A percentile compares a stretch with the other conserved stretches of the same genome.
These are phyloP conservation scores for Helostoma temminkii DNA, from an alignment of 2,797 vertebrate genomes.

Conservation along the genomic window DNA sequence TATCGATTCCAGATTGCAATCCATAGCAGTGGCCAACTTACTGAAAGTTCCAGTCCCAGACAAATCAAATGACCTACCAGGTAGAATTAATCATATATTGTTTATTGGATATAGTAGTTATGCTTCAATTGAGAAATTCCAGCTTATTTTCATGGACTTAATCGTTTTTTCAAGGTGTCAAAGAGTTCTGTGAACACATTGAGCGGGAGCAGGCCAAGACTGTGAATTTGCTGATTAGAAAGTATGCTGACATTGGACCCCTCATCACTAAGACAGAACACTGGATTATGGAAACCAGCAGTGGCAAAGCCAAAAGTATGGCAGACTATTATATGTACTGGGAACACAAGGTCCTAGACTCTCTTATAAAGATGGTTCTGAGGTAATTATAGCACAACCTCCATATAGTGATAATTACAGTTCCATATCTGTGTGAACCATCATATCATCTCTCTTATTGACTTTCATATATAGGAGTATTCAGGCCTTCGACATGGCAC, in stretches of 20 bases:
- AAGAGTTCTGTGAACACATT: conserved; percentile 90
- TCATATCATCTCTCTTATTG: conserved; percentile 15
- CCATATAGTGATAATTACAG: background rate
- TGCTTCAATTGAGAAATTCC: background rate
- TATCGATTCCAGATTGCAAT: conserved; percentile 84
- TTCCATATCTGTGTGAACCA: background rate
- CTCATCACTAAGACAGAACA: conserved; percentile 91
- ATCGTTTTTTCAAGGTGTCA: conserved; percentile 82
- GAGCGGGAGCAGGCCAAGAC: conserved; percentile 86
- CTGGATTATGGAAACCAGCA: conserved; percentile 87
- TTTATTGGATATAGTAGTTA: conserved; percentile 1
- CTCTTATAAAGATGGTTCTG: conserved; percentile 88
- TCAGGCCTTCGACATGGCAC: conserved; percentile 84
- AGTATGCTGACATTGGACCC: conserved; percentile 88
- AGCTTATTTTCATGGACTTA: too few species aligned
- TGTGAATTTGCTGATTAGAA: conserved; percentile 82
- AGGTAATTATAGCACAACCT: conserved; percentile 82
- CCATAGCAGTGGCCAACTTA: conserved; percentile 88
- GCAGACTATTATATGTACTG: conserved; percentile 89
- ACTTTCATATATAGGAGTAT: conserved; percentile 85
- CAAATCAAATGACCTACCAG: conserved; percentile 81
- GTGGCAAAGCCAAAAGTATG: conserved; percentile 87
- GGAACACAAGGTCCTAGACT: conserved; percentile 89
- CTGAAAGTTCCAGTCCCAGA: conserved; percentile 84
- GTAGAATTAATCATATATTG: conserved; percentile 73